Conservation (phyloP, 1,140 invertebrate genomes). For the Lamellibrachia luymesi region DNA sequence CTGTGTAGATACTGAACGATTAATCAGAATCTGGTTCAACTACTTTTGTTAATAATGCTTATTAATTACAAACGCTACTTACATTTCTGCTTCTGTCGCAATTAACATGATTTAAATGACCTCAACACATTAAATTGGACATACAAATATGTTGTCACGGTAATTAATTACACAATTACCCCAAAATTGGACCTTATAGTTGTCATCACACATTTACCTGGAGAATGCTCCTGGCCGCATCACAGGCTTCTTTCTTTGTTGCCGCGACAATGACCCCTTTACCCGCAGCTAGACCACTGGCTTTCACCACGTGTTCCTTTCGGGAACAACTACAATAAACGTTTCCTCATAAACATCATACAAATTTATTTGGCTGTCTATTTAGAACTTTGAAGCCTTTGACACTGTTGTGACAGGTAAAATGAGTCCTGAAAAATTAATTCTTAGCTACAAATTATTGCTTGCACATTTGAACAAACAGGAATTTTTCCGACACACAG, state of each 20-base stretch:
- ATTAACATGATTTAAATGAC: background rate
- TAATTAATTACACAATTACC: background rate
- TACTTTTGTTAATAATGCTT: background rate
- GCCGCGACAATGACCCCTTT: conserved; percentile 91
- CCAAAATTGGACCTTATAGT: background rate
- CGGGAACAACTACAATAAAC: background rate
- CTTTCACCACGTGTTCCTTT: conserved; percentile 76
- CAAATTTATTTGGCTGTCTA: background rate
- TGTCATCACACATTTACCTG: conserved; percentile 31
- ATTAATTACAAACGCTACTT: background rate
- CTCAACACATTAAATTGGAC: background rate
- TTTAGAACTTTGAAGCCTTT: background rate
- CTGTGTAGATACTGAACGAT: background rate
- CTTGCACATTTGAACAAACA: no score
- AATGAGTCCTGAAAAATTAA: no score
- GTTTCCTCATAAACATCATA: background rate
- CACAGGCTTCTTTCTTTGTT: conserved; percentile 73
- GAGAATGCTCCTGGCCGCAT: conserved; percentile 78
- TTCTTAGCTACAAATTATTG: no score
- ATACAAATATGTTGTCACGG: background rate
- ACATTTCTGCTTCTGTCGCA: conserved; percentile 4
- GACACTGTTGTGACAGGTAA: background rate
- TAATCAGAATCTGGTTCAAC: background rate
- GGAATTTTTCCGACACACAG: no score
- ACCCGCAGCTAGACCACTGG: conserved; percentile 89